Percentiles rank a stretch among this genome's conserved stretches.
phyloP scores from a whole-genome alignment of 2,113 vertebrate genomes.

The Megatriorchis doriae region DNA sequence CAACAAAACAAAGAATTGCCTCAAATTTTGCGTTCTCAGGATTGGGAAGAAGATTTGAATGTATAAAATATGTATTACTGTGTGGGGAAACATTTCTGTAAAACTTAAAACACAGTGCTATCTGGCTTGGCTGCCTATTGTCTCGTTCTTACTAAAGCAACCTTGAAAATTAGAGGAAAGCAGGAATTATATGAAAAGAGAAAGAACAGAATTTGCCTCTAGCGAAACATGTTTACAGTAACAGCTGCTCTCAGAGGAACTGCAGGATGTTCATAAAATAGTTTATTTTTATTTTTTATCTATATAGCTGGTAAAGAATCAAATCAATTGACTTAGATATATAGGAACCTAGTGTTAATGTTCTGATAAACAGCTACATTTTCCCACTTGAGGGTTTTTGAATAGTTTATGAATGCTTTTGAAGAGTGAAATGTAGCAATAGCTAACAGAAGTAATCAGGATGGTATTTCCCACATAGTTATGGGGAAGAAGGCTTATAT shows the following conservation, averaged over 20 bases:
- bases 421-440: not conserved
- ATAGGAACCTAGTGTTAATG: not conserved
- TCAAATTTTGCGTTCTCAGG: not conserved
- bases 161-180: constrained; percentile 44
- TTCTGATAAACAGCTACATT: not conserved
- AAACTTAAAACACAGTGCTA: not conserved
- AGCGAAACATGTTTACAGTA: constrained; percentile 52
- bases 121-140: not conserved
- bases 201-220: constrained; percentile 52
- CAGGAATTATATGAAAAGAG: constrained; percentile 17
- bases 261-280: constrained; percentile 20
- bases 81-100: not conserved
- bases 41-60: not conserved
- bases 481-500: not conserved
- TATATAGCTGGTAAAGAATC: not conserved
- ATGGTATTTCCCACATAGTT: not conserved
- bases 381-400: not conserved
- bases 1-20: not conserved
- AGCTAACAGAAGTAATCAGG: not conserved
- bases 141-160: constrained; percentile 13
- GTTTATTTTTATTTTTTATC: constrained; percentile 36
- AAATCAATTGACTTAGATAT: constrained; percentile 7
- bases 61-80: not conserved
- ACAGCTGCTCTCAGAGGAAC: constrained; percentile 51
- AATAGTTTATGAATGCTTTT: not conserved